phyloP scores from a whole-genome alignment of 1,140 invertebrate species.

The Magallana angulata region DNA sequence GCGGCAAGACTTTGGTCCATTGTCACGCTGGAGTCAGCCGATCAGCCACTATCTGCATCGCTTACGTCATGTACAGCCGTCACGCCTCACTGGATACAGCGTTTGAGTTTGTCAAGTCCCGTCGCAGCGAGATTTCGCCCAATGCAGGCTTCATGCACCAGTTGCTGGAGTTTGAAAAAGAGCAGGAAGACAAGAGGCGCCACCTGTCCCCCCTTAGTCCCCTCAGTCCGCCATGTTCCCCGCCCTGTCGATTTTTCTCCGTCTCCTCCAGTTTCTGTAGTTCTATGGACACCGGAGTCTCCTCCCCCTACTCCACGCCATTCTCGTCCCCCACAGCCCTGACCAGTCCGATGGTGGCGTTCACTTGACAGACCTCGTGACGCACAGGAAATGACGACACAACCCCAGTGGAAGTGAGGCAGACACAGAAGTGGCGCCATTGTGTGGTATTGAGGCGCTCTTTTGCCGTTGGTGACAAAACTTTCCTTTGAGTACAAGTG shows the following conservation, averaged over 20 bases:
- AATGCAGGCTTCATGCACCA: constrained; percentile 85
- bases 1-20: constrained; percentile 91
- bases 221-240: not conserved
- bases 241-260: constrained; percentile 31
- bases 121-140: constrained; percentile 93
- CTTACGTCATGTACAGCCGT: constrained; percentile 95
- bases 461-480: no score
- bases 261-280: constrained; percentile 29
- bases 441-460: no score
- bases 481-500: no score
- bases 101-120: constrained; percentile 90
- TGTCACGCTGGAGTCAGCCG: constrained; percentile 96
- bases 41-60: constrained; percentile 95
- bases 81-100: constrained; percentile 90
- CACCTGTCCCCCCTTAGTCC: not conserved
- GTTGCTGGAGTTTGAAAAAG: constrained; percentile 81
- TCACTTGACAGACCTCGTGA: constrained; percentile 31
- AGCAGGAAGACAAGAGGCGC: constrained; percentile 43
- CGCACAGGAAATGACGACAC: not conserved
- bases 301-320: constrained; percentile 26
- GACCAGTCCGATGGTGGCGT: constrained; percentile 44
- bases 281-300: not conserved
- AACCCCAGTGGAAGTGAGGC: not conserved
- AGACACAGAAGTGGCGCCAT: not conserved
- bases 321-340: constrained; percentile 35